Conservation (phyloP, 2,888 invertebrate species). For the Aphidoletes aphidimyza region DNA sequence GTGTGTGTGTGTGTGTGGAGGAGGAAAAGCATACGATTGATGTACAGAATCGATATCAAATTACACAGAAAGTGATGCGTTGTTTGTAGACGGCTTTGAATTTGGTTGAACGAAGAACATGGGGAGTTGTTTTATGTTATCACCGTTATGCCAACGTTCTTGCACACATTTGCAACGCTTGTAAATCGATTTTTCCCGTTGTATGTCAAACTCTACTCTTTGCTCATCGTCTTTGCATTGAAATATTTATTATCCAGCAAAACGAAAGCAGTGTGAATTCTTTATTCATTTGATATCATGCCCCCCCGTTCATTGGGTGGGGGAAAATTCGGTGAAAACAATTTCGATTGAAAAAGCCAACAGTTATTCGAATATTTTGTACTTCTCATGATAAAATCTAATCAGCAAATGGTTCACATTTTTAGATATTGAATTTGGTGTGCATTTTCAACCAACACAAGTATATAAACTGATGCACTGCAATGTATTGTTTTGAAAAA, state of each 20-base stretch:
- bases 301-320: too few species aligned
- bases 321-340: too few species aligned
- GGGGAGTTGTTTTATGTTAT: too few species aligned
- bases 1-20: background rate
- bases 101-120: background rate
- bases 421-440: too few species aligned
- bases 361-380: too few species aligned
- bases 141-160: background rate
- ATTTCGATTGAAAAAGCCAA: too few species aligned
- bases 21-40: background rate
- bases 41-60: constrained; percentile 27
- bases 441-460: too few species aligned
- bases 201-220: background rate
- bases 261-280: too few species aligned
- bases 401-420: too few species aligned
- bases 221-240: background rate
- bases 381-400: too few species aligned
- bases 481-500: too few species aligned
- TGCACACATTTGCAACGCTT: background rate
- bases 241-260: background rate
- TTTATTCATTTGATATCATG: background rate
- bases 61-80: background rate
- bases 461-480: too few species aligned
- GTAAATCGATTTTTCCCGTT: constrained; percentile 30
- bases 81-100: constrained; percentile 18